These are phyloP conservation scores for Sebastes flavidus DNA, from an alignment of 2,797 vertebrate species.

Conservation along the genomic window DNA sequence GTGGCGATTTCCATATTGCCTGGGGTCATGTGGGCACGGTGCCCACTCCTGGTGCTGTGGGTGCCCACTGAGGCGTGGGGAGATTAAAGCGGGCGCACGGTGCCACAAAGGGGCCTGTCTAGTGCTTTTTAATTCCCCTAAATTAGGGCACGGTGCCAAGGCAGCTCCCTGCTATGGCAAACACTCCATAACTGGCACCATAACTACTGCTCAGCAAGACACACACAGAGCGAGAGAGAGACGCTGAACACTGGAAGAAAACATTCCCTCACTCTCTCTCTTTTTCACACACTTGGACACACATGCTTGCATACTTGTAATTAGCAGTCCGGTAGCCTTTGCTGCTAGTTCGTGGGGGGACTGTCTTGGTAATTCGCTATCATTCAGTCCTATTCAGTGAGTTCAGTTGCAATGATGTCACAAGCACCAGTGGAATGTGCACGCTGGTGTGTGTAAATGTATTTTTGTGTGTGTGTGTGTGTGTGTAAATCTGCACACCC, in stretches of 20 bases:
- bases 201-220: constrained; percentile 74
- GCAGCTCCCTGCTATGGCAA: constrained; percentile 78
- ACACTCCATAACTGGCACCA: constrained; percentile 80
- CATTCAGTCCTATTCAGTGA: constrained; percentile 37
- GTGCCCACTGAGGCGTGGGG: constrained; percentile 79
- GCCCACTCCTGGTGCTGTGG: constrained; percentile 82
- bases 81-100: constrained; percentile 84
- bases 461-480: constrained; percentile 2
- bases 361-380: constrained; percentile 39
- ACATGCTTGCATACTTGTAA: constrained; percentile 68
- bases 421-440: constrained; percentile 63
- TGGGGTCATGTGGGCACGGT: constrained; percentile 81
- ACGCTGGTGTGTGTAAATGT: constrained; percentile 27
- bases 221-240: constrained; percentile 27
- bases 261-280: constrained; percentile 54
- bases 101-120: constrained; percentile 86
- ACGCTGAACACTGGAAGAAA: constrained; percentile 59
- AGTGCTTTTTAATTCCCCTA: constrained; percentile 87
- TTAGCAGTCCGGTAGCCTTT: constrained; percentile 65
- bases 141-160: constrained; percentile 84
- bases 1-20: constrained; percentile 86
- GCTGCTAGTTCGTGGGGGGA: constrained; percentile 52
- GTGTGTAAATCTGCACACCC: constrained; percentile 49
- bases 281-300: constrained; percentile 61
- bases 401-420: constrained; percentile 51